Evolutionary conservation across 2,113 vertebrate genomes (phyloP).

Genomic region (Marmota monax): DNA sequence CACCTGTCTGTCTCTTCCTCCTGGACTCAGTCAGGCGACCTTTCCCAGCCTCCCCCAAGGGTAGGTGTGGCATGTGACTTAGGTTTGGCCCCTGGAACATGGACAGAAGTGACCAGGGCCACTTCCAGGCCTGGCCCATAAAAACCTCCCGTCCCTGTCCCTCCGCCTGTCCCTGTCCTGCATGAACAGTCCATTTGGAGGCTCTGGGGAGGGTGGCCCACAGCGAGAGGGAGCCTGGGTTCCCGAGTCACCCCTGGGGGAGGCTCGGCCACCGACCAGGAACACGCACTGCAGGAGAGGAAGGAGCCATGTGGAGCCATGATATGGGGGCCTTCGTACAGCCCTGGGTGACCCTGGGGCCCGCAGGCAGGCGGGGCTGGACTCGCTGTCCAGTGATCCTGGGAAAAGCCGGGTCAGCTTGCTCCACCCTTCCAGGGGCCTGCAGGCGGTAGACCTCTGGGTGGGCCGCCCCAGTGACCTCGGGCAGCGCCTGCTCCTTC

Average conservation of each 20-base stretch:
- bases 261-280: neutral
- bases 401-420: neutral
- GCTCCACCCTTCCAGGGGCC: neutral
- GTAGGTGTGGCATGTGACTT: neutral
- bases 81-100: neutral
- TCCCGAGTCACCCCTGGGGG: neutral
- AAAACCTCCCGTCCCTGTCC: neutral
- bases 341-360: neutral
- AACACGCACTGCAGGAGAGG: neutral
- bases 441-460: neutral
- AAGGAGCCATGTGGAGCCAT: fast-evolving
- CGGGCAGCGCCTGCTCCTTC: neutral
- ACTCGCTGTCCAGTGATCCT: neutral
- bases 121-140: neutral
- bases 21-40: neutral
- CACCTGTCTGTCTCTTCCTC: neutral
- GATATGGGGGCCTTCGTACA: fast-evolving
- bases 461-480: neutral
- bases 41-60: neutral
- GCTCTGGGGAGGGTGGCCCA: neutral
- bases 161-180: neutral
- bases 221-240: neutral
- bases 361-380: neutral
- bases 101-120: neutral
- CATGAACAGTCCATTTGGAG: neutral